Conservation (phyloP, 2,113 vertebrate genomes). For the Catagonus wagneri region DNA sequence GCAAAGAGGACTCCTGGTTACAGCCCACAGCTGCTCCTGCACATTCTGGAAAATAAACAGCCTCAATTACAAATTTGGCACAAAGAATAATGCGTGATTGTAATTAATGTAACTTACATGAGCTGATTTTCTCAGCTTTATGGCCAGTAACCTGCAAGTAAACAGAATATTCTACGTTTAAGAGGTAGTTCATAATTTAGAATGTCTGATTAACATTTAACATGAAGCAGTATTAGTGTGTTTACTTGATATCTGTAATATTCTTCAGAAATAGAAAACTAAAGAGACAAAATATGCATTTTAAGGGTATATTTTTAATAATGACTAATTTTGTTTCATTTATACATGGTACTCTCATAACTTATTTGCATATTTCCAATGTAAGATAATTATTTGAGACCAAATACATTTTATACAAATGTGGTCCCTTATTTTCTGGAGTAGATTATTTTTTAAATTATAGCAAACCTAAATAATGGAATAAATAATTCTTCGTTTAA, state of each 20-base stretch:
- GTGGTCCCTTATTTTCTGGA: slow-evolving; percentile 59
- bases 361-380: slow-evolving; percentile 56
- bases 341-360: slow-evolving; percentile 66
- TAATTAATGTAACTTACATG: slow-evolving; percentile 77
- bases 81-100: slow-evolving; percentile 75
- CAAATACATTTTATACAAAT: slow-evolving; percentile 77
- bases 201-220: slow-evolving; percentile 65
- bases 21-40: slow-evolving; percentile 79
- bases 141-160: slow-evolving; percentile 76
- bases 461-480: slow-evolving; percentile 24
- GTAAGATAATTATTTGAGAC: background rate
- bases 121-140: slow-evolving; percentile 76
- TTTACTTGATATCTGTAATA: slow-evolving; percentile 59
- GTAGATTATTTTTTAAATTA: slow-evolving; percentile 44
- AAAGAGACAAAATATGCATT: background rate
- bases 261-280: slow-evolving; percentile 61
- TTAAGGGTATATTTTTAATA: slow-evolving; percentile 71
- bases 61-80: slow-evolving; percentile 82
- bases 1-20: slow-evolving; percentile 61
- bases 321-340: slow-evolving; percentile 65
- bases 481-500: slow-evolving; percentile 76
- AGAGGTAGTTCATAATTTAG: slow-evolving; percentile 72
- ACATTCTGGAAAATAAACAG: slow-evolving; percentile 76
- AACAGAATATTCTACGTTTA: slow-evolving; percentile 64
- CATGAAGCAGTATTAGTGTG: background rate